These are phyloP conservation scores for Drosophila hamatofila DNA, from an alignment of 2,888 invertebrate genomes.

Conservation along the genomic window DNA sequence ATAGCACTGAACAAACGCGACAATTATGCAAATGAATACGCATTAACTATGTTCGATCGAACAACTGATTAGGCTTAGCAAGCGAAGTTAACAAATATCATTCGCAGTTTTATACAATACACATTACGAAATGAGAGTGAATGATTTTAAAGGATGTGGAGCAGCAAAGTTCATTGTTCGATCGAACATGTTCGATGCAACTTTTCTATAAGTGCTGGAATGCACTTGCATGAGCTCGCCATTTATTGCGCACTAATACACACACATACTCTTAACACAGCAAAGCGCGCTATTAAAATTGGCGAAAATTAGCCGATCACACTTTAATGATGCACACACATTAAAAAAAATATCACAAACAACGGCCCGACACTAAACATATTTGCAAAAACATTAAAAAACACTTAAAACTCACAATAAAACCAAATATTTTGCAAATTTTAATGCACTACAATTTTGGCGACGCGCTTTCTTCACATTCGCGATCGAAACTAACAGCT, in stretches of 20 bases:
- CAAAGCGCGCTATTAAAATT: background rate
- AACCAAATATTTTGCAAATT: background rate
- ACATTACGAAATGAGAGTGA: too few relatives aligned
- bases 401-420: too few relatives aligned
- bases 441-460: background rate
- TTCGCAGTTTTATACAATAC: background rate
- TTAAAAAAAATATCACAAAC: background rate
- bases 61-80: too few relatives aligned
- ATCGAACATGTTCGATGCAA: background rate
- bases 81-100: background rate
- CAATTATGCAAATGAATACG: background rate
- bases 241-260: background rate
- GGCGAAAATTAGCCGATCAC: background rate
- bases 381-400: background rate
- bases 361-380: background rate
- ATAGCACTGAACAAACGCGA: too few relatives aligned
- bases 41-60: slow-evolving; percentile 2
- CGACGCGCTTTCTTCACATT: background rate
- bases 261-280: background rate
- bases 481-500: background rate
- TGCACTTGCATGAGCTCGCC: background rate
- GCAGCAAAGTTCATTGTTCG: background rate
- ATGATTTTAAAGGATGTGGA: background rate
- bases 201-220: background rate
- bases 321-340: background rate